Base-by-base conservation (phyloP, 2,888 invertebrate genomes). In the Oscheius sp. region DNA sequence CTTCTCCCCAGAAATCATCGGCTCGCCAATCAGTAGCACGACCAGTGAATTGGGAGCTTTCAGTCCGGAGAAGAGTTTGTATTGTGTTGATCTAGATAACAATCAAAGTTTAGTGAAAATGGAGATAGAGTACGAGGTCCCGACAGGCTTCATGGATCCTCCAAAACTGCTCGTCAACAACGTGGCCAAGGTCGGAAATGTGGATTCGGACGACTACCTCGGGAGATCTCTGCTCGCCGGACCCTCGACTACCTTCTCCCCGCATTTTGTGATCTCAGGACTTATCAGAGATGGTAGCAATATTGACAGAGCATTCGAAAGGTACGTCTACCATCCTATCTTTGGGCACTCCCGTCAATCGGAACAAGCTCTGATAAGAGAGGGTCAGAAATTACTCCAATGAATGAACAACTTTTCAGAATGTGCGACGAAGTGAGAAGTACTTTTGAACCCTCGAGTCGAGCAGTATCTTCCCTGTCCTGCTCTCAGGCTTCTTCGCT, bases 241-340 rank as follows among this genome's bases (percentile, higher is more conserved):
- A 2, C 83, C 85, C 7, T 79, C 85, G 33, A 59, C 73, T 42
- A 50, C 77, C 2, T 87, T 84, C 73, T 86, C 83, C 21, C 81
- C 85, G 13, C 84, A 87, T 73, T 87, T 87, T 65, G 84, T 86
- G 10, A 73, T 87, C 21, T 85, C 87, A 0, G 87, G 83, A 11
- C 53, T 82, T 57, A 35, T 81, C 35, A 81, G 79, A 59, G 76
- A 33, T 21, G 72, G 75, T 1, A 68, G 58, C 33, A 78, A 80
- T 60, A 73, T 77, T 65, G 42, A 76, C 0, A 80, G 81, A 1
- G 76, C 75, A 4, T 75, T 73, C n/a, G 72, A 77, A 13, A 78
- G 72, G 78, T 79, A 57, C 51, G 73, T 60, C 9, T n/a, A 60
- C 13, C 35, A n/a, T 7, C 59, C 10, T 42, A 42, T 42, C 42